phyloP scores from a whole-genome alignment of 2,113 vertebrate species.

The Neopipo cinnamomea region DNA sequence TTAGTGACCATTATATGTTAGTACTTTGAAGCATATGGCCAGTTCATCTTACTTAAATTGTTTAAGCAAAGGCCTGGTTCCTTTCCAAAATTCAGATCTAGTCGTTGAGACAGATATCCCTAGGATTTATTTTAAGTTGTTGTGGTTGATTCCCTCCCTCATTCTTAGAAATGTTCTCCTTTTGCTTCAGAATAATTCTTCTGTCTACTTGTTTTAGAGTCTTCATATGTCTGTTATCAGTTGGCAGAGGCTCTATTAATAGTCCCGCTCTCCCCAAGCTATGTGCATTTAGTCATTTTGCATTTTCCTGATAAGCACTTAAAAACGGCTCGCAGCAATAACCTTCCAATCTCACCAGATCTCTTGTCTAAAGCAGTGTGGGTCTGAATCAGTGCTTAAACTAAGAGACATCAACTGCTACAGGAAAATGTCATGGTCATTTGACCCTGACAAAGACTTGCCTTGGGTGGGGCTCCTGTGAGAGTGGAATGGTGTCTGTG shows the following conservation, averaged over 20 bases:
- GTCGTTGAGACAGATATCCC: background rate
- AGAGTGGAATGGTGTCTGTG: background rate
- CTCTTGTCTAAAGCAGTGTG: background rate
- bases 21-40: background rate
- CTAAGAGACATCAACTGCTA: background rate
- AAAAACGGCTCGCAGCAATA: background rate
- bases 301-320: conserved; percentile 19
- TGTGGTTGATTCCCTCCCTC: background rate
- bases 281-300: conserved; percentile 20
- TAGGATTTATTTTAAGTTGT: background rate
- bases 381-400: background rate
- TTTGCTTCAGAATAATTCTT: background rate
- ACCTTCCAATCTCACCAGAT: background rate
- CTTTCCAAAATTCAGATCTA: background rate
- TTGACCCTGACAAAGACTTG: background rate
- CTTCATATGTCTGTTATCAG: background rate
- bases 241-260: conserved; percentile 28
- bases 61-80: background rate
- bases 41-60: background rate
- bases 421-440: background rate
- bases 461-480: background rate
- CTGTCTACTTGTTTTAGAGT: background rate
- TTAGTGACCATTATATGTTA: background rate
- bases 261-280: background rate
- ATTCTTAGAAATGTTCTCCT: background rate